Conservation (phyloP, 1,140 invertebrate species). For the Charaxes varanes region DNA sequence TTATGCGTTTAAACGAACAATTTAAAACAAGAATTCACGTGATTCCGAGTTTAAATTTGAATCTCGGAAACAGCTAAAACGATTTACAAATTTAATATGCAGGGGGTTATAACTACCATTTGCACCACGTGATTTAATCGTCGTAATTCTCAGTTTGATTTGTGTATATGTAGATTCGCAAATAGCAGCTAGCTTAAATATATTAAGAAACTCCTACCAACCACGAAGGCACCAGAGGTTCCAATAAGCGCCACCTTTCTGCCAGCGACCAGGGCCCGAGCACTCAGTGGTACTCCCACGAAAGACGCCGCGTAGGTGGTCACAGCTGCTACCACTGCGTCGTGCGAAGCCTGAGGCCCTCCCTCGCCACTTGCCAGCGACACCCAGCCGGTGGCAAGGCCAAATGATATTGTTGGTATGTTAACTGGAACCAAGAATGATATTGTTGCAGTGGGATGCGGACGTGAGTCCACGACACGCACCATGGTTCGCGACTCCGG, state of each 20-base stretch:
- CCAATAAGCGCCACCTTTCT: slow-evolving; percentile 37
- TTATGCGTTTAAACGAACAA: too few species aligned
- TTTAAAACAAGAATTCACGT: too few species aligned
- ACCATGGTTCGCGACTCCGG: too few species aligned
- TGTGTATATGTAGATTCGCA: too few species aligned
- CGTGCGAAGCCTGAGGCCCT: slow-evolving; percentile 11
- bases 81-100: too few species aligned
- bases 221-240: slow-evolving; percentile 36
- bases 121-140: too few species aligned
- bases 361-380: slow-evolving; percentile 38
- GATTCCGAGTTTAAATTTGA: too few species aligned
- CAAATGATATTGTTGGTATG: slow-evolving; percentile 43
- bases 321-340: slow-evolving; percentile 32
- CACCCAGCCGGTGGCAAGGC: slow-evolving; percentile 47
- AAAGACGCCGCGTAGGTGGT: slow-evolving; percentile 36
- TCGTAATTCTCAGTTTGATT: too few species aligned
- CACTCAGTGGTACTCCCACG: slow-evolving; percentile 41
- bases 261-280: slow-evolving; percentile 30
- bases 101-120: too few species aligned
- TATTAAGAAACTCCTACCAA: slow-evolving; percentile 15
- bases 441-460: neutral
- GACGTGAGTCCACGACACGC: too few species aligned
- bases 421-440: slow-evolving; percentile 28
- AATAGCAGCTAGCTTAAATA: too few species aligned
- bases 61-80: too few species aligned